These are phyloP conservation scores for Meliscaeva auricollis DNA, from an alignment of 2,888 invertebrate genomes.

Conservation along the genomic window DNA sequence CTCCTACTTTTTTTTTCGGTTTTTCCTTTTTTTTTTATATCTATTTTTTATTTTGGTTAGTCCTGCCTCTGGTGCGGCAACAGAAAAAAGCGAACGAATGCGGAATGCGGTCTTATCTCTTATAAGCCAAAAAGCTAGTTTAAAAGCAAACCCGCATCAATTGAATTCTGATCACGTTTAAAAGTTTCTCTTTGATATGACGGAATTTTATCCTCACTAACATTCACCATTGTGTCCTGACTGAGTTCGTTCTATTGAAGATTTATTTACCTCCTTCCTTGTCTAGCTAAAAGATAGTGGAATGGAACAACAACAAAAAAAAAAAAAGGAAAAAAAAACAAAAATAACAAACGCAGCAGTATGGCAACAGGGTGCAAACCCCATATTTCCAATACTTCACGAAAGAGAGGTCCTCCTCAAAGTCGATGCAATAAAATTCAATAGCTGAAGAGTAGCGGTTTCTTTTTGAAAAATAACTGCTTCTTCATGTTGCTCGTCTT, in stretches of 20 bases:
- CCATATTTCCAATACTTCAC: background rate
- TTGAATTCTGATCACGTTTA: slow-evolving; percentile 77
- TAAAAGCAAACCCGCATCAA: slow-evolving; percentile 76
- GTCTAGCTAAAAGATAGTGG: background rate
- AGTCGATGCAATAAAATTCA: slow-evolving; percentile 72
- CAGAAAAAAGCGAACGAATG: slow-evolving; percentile 65
- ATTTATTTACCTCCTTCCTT: slow-evolving; percentile 16
- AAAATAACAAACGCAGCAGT: too few relatives aligned
- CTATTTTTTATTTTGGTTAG: background rate
- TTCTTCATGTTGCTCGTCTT: slow-evolving; percentile 37
- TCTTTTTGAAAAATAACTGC: slow-evolving; percentile 29
- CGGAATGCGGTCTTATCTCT: slow-evolving; percentile 72
- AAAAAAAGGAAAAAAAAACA: too few relatives aligned
- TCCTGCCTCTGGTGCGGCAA: slow-evolving; percentile 16
- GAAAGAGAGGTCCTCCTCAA: background rate
- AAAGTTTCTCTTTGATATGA: slow-evolving; percentile 76
- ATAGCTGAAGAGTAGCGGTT: slow-evolving; percentile 40
- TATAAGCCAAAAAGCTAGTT: slow-evolving; percentile 76
- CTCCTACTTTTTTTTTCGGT: background rate
- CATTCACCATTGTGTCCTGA: slow-evolving; percentile 62
- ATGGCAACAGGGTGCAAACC: slow-evolving; percentile 63
- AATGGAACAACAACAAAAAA: background rate
- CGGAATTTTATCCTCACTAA: slow-evolving; percentile 71
- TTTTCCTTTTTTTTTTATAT: background rate
- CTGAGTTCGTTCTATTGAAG: slow-evolving; percentile 34